Base-by-base conservation (phyloP, 1,140 invertebrate species). In the Brachionus manjavacas region DNA sequence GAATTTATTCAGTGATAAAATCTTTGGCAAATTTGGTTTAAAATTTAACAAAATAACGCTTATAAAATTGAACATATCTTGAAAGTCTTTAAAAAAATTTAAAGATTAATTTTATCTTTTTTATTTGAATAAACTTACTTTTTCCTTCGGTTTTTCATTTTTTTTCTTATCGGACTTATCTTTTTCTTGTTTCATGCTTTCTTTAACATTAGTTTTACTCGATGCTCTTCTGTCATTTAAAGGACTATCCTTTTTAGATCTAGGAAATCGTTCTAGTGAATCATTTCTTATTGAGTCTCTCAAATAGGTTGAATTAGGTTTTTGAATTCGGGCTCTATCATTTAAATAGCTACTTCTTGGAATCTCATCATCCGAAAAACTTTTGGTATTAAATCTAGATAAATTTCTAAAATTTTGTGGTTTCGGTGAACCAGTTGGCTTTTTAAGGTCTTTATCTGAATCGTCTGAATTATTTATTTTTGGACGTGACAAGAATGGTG, bases 381-480 rank as follows among this genome's bases (percentile, higher is more conserved):
- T 76, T 76, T 76, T 76, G 16, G 72, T 46, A 31, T 76, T 76
- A 49, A 76, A 76, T 76, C 46, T 76, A 9, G 72, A 76, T 4
- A 76, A 49, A 25, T 25, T 35, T 49, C 72, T 46, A 4, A 16
- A 23, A 9, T 8, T 49, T 16, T 31, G 39, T 9, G 72, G 6
- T 46, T 46, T 76, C 4, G 41, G 43, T 0, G 72, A 41, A 6
- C 25, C 16, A 43, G 16, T n/a, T 41, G 8, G 12, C 16, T 72
- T 72, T 72, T 76, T 76, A 4, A 11, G 41, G 12, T 76, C 72
- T 9, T 46, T 20, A 76, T 76, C 72, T 12, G 72, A 76, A 49
- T 76, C 72, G 20, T 76, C 72, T 20, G 72, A 76, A 23, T 49
- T 49, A 31, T 76, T 76, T 23, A 76, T 52, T 76, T 46, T 76